phyloP scores from a whole-genome alignment of 2,113 vertebrate genomes.

The Ranitomeya imitator region DNA sequence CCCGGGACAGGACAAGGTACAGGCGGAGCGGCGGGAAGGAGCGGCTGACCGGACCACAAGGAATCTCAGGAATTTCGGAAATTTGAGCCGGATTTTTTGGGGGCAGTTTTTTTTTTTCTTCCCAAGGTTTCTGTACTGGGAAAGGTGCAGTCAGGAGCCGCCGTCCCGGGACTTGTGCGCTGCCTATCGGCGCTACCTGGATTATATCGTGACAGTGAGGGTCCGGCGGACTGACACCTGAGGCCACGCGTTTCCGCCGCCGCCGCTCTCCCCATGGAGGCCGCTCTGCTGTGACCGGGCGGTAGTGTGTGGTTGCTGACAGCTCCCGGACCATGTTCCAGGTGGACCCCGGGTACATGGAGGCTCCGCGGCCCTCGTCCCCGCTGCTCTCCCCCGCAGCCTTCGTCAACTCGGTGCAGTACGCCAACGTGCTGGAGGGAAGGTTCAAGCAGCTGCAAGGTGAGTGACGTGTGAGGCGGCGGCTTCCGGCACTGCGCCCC shows the following conservation, averaged over 20 bases:
- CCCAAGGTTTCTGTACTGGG: neutral
- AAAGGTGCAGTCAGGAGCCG: constrained; percentile 4
- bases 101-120: neutral
- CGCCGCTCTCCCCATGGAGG: neutral
- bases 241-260: neutral
- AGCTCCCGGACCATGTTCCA: constrained; percentile 64
- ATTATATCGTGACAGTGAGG: neutral
- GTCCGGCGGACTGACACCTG: neutral
- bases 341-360: constrained; percentile 61
- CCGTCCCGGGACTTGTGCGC: neutral
- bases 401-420: constrained; percentile 86
- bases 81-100: neutral
- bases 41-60: neutral
- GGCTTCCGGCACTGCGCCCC: neutral
- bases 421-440: constrained; percentile 87
- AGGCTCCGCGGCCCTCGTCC: constrained; percentile 64
- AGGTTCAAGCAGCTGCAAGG: constrained; percentile 94
- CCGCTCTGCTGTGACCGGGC: neutral
- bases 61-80: constrained; percentile 57
- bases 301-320: neutral
- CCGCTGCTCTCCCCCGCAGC: constrained; percentile 82
- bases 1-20: constrained; percentile 30
- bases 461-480: constrained; percentile 64
- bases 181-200: neutral
- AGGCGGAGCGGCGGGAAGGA: constrained; percentile 20